Conservation (phyloP, 1,140 invertebrate species). For the Nixonia krombeini region DNA sequence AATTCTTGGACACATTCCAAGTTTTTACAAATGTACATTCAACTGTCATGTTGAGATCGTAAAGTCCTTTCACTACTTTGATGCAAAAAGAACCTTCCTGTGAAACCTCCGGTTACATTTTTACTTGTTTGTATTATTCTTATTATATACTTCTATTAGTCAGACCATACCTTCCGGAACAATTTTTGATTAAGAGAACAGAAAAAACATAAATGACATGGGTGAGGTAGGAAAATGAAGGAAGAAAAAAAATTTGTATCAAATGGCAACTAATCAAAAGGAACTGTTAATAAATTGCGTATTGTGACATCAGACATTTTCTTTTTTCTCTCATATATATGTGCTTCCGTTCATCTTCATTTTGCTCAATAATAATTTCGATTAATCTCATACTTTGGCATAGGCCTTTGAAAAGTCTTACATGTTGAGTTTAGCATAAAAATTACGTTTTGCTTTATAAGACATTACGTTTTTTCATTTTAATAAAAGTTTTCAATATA, state of each 20-base stretch:
- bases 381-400: conserved; percentile 6
- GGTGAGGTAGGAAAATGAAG: conserved; percentile 4
- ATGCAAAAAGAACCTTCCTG: conserved; percentile 44
- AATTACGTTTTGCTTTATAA: too few relatives aligned
- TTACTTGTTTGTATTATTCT: conserved; percentile 35
- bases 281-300: conserved; percentile 23
- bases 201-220: conserved; percentile 8
- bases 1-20: too few relatives aligned
- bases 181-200: conserved; percentile 48
- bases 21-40: not conserved
- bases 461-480: too few relatives aligned
- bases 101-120: conserved; percentile 51
- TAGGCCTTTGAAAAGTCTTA: not conserved
- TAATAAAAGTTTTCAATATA: too few relatives aligned
- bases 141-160: conserved; percentile 51
- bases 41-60: conserved; percentile 7
- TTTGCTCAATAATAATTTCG: conserved; percentile 12
- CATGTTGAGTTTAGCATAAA: conserved; percentile 11
- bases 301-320: conserved; percentile 23
- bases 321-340: conserved; percentile 14
- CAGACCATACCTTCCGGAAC: conserved; percentile 52
- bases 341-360: conserved; percentile 20
- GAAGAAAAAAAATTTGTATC: conserved; percentile 13
- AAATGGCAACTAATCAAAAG: conserved; percentile 17
- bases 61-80: conserved; percentile 9